Evolutionary conservation across 2,797 vertebrate genomes (phyloP).

Genomic region (Urocyon cinereoargenteus): DNA sequence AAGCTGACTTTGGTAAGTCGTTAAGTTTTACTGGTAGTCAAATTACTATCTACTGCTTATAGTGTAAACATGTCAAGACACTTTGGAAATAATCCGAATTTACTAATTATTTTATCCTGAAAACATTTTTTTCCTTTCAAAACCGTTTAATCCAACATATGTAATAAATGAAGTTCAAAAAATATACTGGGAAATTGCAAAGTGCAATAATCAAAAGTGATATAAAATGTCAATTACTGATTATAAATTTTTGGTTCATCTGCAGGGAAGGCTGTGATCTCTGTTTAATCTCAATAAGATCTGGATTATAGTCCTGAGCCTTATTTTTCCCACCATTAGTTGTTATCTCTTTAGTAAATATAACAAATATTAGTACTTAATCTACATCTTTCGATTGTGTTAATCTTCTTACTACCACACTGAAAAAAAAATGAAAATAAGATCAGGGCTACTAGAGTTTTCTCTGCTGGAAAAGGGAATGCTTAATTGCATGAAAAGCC

Average conservation of each 20-base stretch:
- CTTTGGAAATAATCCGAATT: background rate
- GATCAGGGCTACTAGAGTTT: background rate
- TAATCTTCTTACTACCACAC: background rate
- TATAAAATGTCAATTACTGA: background rate
- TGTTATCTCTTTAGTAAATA: background rate
- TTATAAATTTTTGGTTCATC: background rate
- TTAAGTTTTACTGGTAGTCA: background rate
- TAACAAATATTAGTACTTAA: background rate
- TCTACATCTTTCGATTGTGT: background rate
- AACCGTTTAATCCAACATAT: background rate
- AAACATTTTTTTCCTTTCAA: background rate
- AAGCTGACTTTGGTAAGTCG: background rate
- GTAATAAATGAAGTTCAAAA: background rate
- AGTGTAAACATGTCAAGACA: background rate
- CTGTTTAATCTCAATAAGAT: background rate
- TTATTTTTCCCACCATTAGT: background rate
- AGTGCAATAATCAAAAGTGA: background rate
- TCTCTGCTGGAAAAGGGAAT: background rate
- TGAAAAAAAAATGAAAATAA: background rate
- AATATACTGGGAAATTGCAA: background rate
- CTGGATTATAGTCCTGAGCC: background rate
- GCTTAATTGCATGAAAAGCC: background rate
- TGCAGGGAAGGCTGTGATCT: background rate
- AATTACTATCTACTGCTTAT: background rate
- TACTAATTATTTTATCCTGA: background rate